Evolutionary conservation across 2,888 invertebrate genomes (phyloP), one percentile per base, ranked within the genome.

Genomic region (Volucella inflata): DNA sequence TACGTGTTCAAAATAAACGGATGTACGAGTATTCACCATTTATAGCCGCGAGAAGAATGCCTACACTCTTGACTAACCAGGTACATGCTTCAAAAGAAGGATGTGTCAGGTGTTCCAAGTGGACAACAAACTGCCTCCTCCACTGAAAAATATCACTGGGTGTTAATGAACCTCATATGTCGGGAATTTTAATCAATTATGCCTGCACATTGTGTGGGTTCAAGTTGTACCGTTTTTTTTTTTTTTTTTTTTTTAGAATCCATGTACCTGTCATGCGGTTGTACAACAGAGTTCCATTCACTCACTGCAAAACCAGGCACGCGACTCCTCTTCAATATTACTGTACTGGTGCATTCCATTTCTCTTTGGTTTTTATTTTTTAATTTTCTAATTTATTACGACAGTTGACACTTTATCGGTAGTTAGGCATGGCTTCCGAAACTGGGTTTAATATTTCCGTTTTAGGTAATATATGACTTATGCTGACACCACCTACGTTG

Each of bases 141-240:
- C 72, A 36, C 71, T 67, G n/a, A 12, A 48, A 48, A 57, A 30
- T 55, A 65, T 80, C 80, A 80, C 59, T 70, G 84, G 71, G 81
- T 85, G 85, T 68, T 85, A 85, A 85, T 76, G 81, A 85, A 81
- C 81, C 77, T 81, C 67, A 53, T 81, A 67, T 51, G 71, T 38
- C 42, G 76, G 71, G 85, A 81, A 85, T 85, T 85, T 85, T 72
- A 85, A 85, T 85, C 81, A 81, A 59, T 60, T 68, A 10, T 40
- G 30, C 36, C 16, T 48, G 38, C 55, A 65, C 51, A 59, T 30
- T 79, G 80, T 84, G 84, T 84, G 84, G 68, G 80, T 84, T 84
- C 65, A 67, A 30, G 60, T 70, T 44, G 51, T 68, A 53, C 53
- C 36, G 62, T 59, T 80, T 59, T 42, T 21, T 53, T 50, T 30